These are phyloP conservation scores for Eudyptes chrysolophus DNA, from an alignment of 2,113 vertebrate genomes.

Conservation along the genomic window DNA sequence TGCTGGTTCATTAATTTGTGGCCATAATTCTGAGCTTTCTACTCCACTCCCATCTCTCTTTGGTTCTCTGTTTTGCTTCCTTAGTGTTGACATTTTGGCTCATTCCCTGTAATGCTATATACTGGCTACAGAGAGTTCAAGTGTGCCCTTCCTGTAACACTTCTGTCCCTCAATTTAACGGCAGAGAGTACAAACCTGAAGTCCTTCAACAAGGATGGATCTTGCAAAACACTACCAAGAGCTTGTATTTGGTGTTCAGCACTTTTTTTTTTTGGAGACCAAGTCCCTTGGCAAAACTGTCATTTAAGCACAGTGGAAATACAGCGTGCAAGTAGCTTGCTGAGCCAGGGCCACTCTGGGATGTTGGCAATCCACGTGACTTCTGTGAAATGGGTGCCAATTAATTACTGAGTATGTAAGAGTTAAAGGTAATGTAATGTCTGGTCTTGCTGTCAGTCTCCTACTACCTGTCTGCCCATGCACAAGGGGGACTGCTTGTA, in stretches of 20 bases:
- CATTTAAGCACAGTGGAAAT: not conserved
- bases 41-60: not conserved
- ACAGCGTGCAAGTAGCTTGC: not conserved
- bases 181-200: not conserved
- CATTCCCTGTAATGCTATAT: not conserved
- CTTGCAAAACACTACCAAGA: not conserved
- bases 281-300: not conserved
- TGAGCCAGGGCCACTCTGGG: fast-evolving
- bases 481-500: not conserved
- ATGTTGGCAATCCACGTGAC: not conserved
- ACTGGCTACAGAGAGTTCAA: not conserved
- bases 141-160: not conserved
- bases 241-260: not conserved
- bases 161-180: not conserved
- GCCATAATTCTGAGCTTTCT: not conserved
- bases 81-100: not conserved
- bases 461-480: not conserved
- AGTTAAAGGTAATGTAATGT: slow-evolving; percentile 9
- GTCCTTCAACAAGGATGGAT: not conserved
- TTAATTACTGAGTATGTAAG: not conserved
- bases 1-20: not conserved
- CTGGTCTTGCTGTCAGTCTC: slow-evolving; percentile 17
- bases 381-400: not conserved
- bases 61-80: not conserved
- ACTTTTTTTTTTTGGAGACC: not conserved